Evolutionary conservation across 2,888 invertebrate species (phyloP).

Genomic region (Nasonovia ribisnigri): DNA sequence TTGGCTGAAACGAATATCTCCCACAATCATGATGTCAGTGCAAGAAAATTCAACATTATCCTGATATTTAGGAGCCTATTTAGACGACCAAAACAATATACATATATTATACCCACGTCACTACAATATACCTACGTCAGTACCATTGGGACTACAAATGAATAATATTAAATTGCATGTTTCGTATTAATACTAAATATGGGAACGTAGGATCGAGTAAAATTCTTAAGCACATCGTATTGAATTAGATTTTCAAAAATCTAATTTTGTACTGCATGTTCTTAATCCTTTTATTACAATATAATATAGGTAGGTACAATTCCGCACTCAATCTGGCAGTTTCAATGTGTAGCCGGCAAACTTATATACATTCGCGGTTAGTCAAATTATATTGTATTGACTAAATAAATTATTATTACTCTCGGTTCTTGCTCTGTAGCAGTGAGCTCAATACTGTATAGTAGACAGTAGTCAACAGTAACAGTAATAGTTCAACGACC

Average conservation of each 20-base stretch:
- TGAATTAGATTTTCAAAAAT: background rate
- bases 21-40: background rate
- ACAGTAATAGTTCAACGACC: conserved; percentile 27
- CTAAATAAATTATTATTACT: background rate
- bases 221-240: background rate
- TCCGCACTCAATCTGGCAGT: background rate
- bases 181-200: too few relatives aligned
- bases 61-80: background rate
- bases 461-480: background rate
- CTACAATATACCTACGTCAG: too few relatives aligned
- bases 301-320: background rate
- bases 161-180: too few relatives aligned
- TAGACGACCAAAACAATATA: background rate
- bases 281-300: background rate
- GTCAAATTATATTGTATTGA: background rate
- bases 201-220: too few relatives aligned
- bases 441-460: background rate
- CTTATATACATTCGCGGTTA: background rate
- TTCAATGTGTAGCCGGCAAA: background rate
- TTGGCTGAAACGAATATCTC: too few relatives aligned
- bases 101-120: background rate
- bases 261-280: background rate
- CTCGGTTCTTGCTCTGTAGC: background rate
- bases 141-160: too few relatives aligned
- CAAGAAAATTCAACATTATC: background rate